Base-by-base conservation (phyloP, 2,797 vertebrate genomes). In the Craterocephalus amniculus region DNA sequence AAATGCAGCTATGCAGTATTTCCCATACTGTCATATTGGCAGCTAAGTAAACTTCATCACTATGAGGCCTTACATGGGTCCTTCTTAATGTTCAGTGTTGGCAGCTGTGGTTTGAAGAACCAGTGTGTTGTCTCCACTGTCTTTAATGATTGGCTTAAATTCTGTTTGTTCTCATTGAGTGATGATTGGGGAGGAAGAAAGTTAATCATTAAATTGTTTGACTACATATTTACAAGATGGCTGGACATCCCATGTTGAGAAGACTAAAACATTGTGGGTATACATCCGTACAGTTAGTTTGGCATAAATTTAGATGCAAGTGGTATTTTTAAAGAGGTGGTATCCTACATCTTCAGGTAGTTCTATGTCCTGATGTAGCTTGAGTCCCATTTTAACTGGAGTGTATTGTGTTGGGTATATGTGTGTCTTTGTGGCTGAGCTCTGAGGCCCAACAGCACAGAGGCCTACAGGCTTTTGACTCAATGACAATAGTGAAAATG, bases 401-500 rank as follows among this genome's bases (percentile, higher is more conserved):
- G 38, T 63, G 59, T 70, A 32, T 76, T 70, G 27, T 83, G 63
- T 43, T 68, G 65, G 72, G 54, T 66, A 81, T 67, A 74, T 87
- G 70, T 76, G 72, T 83, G 78, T 78, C 78, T 72, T 83, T 31
- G 49, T 77, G 60, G 63, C 74, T 72, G 75, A 67, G 84, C 69
- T 67, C 22, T 16, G 77, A 84, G 87, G 84, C 88, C 80, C 80
- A 31, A 31, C 32, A 54, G 71, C 80, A 71, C 67, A 79, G 61
- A 34, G 78, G 78, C 81, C 80, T 71, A 51, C 68, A 66, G 87
- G 84, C 83, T 88, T 89, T 90, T 90, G 79, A 89, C 79, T 86
- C 45, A 22, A 68, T 91, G 83, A 90, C 88, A 91, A 90, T 86
- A 83, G 72, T 12, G 49, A 85, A 85, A 91, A 87, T 87, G 84